Evolutionary conservation across 2,797 vertebrate genomes (phyloP).

Genomic region (Melanogrammus aeglefinus): DNA sequence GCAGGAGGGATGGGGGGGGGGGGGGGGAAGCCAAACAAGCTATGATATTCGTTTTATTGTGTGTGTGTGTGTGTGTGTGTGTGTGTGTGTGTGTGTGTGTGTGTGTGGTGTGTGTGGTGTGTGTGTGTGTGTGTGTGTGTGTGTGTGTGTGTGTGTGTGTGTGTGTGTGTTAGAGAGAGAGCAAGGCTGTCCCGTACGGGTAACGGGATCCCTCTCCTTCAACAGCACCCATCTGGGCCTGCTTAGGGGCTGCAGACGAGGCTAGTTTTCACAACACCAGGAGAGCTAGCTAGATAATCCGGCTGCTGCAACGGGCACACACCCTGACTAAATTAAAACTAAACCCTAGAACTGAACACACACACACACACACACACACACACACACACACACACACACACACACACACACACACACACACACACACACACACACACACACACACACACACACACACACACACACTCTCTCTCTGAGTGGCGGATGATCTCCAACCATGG

Average conservation of each 20-base stretch:
- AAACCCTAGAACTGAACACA: constrained; percentile 32
- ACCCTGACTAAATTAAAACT: constrained; percentile 61
- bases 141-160: constrained; percentile 20
- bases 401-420: constrained; percentile 5
- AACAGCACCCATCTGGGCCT: constrained; percentile 68
- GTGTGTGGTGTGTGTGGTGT: constrained; percentile 31
- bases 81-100: constrained; percentile 20
- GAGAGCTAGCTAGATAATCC: constrained; percentile 58
- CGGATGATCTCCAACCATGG: constrained; percentile 8
- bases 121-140: constrained; percentile 20
- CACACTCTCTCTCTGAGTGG: constrained; percentile 21
- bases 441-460: constrained; percentile 20
- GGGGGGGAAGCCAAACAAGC: constrained; percentile 51
- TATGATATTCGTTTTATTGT: constrained; percentile 3
- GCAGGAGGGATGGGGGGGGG: constrained; percentile 35
- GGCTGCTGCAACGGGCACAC: constrained; percentile 33
- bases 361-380: constrained; percentile 20
- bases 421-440: constrained; percentile 16
- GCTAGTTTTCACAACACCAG: constrained; percentile 70
- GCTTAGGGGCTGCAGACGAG: constrained; percentile 62
- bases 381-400: constrained; percentile 9
- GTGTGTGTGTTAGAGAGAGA: constrained; percentile 25
- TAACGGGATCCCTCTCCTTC: constrained; percentile 62
- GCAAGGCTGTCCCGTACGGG: constrained; percentile 36
- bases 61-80: constrained; percentile 20